A percentile compares a stretch with the other conserved stretches of the same genome.
phyloP scores from a whole-genome alignment of 1,140 invertebrate species.

The Ceratosolen fusciceps region DNA sequence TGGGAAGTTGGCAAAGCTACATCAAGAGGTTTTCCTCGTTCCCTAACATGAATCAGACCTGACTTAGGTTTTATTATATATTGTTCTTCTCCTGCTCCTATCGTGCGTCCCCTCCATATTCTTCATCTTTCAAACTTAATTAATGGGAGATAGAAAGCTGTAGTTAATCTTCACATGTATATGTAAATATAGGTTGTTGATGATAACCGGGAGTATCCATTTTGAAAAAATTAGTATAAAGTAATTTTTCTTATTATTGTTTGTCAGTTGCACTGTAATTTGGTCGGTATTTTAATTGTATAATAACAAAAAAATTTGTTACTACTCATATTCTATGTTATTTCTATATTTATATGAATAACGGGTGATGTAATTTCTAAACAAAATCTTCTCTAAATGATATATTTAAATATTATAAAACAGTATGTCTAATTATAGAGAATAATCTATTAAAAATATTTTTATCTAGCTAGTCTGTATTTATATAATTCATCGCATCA shows the following conservation, averaged over 20 bases:
- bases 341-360: too few species aligned
- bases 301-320: background rate
- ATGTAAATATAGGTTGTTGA: background rate
- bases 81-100: background rate
- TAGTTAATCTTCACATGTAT: background rate
- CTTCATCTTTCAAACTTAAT: background rate
- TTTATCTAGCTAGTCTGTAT: too few species aligned
- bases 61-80: background rate
- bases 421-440: too few species aligned
- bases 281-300: background rate
- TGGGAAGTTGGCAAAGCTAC: conserved; percentile 8
- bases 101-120: too few species aligned
- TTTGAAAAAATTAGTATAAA: conserved; percentile 1
- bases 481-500: too few species aligned
- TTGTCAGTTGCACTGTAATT: background rate
- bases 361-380: too few species aligned
- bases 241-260: background rate
- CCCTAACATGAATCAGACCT: background rate
- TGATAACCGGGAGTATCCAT: background rate
- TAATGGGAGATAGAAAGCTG: background rate
- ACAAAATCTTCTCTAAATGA: too few species aligned
- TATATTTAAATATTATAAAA: too few species aligned
- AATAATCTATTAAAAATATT: too few species aligned
- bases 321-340: background rate
- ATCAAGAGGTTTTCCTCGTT: background rate